phyloP scores from a whole-genome alignment of 1,140 invertebrate species.

The Ladona fulva region DNA sequence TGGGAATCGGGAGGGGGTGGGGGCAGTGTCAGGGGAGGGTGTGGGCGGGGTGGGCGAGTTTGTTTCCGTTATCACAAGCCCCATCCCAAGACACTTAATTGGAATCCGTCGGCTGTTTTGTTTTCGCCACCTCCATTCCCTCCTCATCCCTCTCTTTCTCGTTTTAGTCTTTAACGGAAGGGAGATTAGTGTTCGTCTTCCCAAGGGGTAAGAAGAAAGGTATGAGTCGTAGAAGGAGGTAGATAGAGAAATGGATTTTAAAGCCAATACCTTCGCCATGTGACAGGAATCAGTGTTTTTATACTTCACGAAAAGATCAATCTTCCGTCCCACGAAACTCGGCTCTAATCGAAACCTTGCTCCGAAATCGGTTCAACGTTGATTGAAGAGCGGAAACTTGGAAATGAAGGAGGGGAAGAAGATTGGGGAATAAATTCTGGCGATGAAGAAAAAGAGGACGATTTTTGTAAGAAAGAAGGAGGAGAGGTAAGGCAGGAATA shows the following conservation, averaged over 20 bases:
- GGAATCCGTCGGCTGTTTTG: neutral
- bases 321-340: neutral
- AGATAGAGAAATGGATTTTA: conserved; percentile 7
- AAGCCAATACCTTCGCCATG: neutral
- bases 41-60: neutral
- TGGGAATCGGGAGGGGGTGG: neutral
- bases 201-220: neutral
- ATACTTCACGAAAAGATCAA: conserved; percentile 7
- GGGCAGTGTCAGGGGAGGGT: neutral
- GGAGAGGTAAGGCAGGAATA: too few species aligned
- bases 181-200: neutral
- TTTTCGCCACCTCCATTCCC: neutral
- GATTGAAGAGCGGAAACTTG: conserved; percentile 8
- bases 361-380: neutral
- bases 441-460: too few species aligned
- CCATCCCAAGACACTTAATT: neutral
- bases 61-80: neutral
- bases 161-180: neutral
- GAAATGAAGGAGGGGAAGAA: neutral
- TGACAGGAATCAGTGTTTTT: neutral
- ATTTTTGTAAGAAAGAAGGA: too few species aligned
- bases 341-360: neutral
- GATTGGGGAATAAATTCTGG: too few species aligned
- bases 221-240: neutral
- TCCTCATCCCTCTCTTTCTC: neutral